Evolutionary conservation across 2,113 vertebrate species (phyloP).

Genomic region (Mellivora capensis): DNA sequence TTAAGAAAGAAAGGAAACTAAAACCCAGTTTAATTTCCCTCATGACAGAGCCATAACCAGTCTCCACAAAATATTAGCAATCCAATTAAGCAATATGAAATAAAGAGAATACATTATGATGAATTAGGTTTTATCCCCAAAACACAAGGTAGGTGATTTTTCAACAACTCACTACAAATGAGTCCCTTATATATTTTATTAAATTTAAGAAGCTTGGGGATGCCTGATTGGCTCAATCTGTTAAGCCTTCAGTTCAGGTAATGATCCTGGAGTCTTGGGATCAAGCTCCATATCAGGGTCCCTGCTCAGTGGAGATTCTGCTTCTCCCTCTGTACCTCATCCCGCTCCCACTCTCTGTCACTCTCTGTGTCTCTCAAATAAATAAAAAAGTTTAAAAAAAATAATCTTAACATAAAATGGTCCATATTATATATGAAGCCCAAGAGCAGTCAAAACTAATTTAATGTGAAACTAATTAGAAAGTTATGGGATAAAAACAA

Average conservation of each 20-base stretch:
- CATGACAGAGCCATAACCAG: background rate
- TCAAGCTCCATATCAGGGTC: background rate
- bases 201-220: background rate
- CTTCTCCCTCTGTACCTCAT: background rate
- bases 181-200: background rate
- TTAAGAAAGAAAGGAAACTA: background rate
- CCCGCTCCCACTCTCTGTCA: background rate
- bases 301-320: background rate
- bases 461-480: background rate
- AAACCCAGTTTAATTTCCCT: background rate
- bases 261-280: background rate
- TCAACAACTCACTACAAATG: background rate
- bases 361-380: too few species aligned
- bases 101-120: background rate
- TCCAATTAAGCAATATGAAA: background rate
- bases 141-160: background rate
- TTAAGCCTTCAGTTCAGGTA: background rate
- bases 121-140: background rate
- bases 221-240: background rate
- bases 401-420: background rate
- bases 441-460: background rate
- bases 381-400: too few species aligned
- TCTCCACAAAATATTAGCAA: background rate
- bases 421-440: background rate
- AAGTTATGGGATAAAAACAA: background rate